Conservation (phyloP, 35 echinoderm and acorn worm species). For the Hemicentrotus pulcherrimus region DNA sequence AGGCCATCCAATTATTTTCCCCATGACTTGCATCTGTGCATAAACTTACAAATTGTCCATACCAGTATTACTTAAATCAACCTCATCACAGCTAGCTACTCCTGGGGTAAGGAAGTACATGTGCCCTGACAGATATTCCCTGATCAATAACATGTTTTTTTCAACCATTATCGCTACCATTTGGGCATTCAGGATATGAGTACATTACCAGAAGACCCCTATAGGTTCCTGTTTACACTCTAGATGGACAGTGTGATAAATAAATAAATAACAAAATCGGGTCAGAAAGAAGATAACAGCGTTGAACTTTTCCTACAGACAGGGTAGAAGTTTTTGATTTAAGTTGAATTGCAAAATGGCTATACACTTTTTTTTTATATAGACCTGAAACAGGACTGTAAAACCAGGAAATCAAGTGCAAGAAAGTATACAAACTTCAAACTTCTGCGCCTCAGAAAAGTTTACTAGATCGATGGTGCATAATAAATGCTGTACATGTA, state of each 20-base stretch:
- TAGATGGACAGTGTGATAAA: conserved; percentile 3
- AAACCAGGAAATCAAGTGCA: too few relatives aligned
- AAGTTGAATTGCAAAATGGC: neutral
- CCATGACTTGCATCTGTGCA: neutral
- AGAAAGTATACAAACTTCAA: too few relatives aligned
- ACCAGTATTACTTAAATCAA: neutral
- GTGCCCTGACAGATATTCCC: neutral
- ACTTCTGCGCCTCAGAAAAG: too few relatives aligned
- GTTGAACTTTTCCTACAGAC: neutral
- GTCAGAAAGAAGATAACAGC: neutral
- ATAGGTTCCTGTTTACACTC: neutral
- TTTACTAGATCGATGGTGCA: too few relatives aligned
- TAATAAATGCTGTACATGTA: too few relatives aligned
- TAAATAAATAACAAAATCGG: neutral
- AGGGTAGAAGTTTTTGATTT: neutral
- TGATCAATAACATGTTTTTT: conserved; percentile 20
- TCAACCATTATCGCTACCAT: neutral
- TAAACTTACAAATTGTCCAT: neutral
- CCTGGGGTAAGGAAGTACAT: neutral
- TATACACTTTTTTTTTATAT: neutral
- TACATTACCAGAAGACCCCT: neutral
- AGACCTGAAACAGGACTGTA: neutral
- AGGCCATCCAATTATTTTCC: neutral
- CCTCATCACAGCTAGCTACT: too few relatives aligned
- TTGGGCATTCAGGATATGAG: neutral